Conservation (phyloP, 2,797 vertebrate species). For the Xerus rutilus region DNA sequence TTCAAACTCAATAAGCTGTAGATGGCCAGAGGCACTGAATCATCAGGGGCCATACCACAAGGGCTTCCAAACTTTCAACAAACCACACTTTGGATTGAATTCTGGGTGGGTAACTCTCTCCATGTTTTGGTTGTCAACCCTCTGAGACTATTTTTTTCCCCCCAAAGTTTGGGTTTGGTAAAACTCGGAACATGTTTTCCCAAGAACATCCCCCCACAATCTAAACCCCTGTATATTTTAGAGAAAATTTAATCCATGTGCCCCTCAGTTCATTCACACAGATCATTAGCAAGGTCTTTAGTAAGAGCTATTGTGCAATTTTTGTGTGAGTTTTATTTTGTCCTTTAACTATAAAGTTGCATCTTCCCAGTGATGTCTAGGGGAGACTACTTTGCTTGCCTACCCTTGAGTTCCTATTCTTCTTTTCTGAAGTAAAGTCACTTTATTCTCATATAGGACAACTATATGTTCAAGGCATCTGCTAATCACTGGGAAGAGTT, state of each 20-base stretch:
- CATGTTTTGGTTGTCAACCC: slow-evolving; percentile 47
- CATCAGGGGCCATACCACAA: background rate
- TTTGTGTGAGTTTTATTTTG: slow-evolving; percentile 46
- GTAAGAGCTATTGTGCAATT: slow-evolving; percentile 51
- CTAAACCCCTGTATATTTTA: slow-evolving; percentile 73
- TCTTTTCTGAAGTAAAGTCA: slow-evolving; percentile 7
- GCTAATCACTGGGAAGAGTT: background rate
- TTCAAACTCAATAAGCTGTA: slow-evolving; percentile 4
- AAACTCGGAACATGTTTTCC: slow-evolving; percentile 74
- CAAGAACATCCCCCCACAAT: slow-evolving; percentile 57
- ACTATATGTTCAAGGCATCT: background rate
- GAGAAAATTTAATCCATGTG: slow-evolving; percentile 75
- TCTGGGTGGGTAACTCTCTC: slow-evolving; percentile 9
- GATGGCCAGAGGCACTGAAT: slow-evolving; percentile 3
- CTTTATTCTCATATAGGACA: background rate
- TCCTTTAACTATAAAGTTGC: background rate
- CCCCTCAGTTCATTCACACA: slow-evolving; percentile 57
- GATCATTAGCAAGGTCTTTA: slow-evolving; percentile 56
- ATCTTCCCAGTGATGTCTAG: slow-evolving; percentile 16
- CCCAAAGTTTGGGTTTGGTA: slow-evolving; percentile 60
- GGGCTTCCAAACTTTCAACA: slow-evolving; percentile 61
- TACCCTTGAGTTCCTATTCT: background rate
- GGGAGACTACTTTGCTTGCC: background rate
- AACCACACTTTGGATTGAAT: slow-evolving; percentile 60
- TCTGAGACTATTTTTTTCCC: background rate